Percentiles rank a stretch among this genome's conserved stretches.
Conservation (phyloP, 2,797 vertebrate genomes). For the Pteronotus mesoamericanus region DNA sequence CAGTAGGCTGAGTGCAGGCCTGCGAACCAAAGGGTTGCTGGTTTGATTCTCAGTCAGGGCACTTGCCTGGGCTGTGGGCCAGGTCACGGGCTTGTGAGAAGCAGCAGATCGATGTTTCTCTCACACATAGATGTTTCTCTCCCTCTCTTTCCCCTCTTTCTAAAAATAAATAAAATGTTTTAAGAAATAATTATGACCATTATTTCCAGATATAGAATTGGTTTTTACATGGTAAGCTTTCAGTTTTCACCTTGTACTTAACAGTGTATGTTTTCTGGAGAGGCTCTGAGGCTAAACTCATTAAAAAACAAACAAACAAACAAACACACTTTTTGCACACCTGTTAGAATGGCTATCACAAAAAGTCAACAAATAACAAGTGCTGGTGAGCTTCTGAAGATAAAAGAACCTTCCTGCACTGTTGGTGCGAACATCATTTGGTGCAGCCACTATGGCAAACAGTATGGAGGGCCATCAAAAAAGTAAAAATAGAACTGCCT, state of each 20-base stretch:
- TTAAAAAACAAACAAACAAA: neutral
- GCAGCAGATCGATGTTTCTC: no score
- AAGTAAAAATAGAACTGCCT: neutral
- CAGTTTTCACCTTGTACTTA: neutral
- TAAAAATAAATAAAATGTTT: neutral
- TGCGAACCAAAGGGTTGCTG: no score
- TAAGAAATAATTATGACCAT: neutral
- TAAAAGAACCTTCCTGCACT: neutral
- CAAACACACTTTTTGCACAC: neutral
- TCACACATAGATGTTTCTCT: neutral
- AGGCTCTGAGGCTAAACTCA: neutral
- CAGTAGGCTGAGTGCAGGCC: no score
- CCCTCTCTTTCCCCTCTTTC: neutral
- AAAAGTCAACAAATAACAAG: neutral
- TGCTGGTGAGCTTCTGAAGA: neutral
- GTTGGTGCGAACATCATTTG: neutral
- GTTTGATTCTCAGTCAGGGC: no score
- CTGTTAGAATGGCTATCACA: neutral
- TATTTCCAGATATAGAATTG: neutral
- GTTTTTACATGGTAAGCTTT: neutral
- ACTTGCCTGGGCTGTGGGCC: no score
- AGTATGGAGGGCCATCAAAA: neutral
- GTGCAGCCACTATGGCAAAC: neutral
- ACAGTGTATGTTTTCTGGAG: neutral
- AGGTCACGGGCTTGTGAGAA: no score